These are phyloP conservation scores for Bombyx mandarina DNA, from an alignment of 1,140 invertebrate genomes.

Conservation along the genomic window DNA sequence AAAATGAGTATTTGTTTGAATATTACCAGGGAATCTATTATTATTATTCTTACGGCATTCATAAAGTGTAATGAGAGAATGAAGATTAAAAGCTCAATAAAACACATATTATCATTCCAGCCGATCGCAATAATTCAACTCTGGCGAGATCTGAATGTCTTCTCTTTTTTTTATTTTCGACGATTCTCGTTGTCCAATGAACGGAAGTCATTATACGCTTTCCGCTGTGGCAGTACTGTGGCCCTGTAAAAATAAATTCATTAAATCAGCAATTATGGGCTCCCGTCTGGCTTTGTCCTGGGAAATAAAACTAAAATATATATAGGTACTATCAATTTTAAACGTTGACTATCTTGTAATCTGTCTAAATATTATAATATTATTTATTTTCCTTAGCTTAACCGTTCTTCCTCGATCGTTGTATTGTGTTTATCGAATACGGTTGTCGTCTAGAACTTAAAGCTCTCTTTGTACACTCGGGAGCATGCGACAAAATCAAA, in stretches of 20 bases:
- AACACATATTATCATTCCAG: no score
- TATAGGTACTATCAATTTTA: constrained; percentile 2
- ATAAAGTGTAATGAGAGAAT: no score
- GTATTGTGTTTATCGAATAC: background rate
- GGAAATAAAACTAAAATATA: no score
- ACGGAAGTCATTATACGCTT: constrained; percentile 67
- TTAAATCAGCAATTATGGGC: constrained; percentile 51
- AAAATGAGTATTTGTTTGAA: no score
- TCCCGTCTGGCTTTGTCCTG: constrained; percentile 10
- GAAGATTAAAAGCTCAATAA: no score
- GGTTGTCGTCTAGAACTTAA: constrained; percentile 13
- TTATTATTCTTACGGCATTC: no score
- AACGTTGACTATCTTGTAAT: background rate
- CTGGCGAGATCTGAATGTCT: background rate
- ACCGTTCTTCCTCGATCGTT: background rate
- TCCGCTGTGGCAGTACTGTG: constrained; percentile 46
- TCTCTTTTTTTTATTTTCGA: constrained; percentile 38
- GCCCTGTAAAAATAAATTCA: constrained; percentile 63
- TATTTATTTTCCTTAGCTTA: background rate
- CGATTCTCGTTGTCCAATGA: constrained; percentile 50
- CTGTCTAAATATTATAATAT: no score
- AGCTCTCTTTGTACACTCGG: constrained; percentile 37
- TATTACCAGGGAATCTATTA: no score
- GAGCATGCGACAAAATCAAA: constrained; percentile 42
- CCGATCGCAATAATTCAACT: no score